Evolutionary conservation across 2,888 invertebrate genomes (phyloP).

Genomic region (Ligdia adustata): DNA sequence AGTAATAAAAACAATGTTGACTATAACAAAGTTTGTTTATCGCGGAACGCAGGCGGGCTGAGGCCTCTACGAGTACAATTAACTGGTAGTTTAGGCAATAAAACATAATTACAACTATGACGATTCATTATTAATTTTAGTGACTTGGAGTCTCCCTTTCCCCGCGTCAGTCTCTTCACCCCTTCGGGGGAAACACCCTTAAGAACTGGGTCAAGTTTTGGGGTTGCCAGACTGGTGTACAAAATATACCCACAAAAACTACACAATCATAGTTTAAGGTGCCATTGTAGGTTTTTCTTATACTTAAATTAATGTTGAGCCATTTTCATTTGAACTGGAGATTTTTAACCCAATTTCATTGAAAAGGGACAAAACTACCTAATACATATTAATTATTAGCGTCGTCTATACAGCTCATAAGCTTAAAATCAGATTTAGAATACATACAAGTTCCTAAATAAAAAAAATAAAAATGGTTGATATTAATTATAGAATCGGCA

Average conservation of each 20-base stretch:
- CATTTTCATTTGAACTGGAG: too few species aligned
- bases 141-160: constrained; percentile 38
- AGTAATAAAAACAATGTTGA: constrained; percentile 1
- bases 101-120: constrained; percentile 60
- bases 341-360: too few species aligned
- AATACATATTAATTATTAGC: too few species aligned
- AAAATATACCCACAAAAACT: neutral
- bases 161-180: constrained; percentile 34
- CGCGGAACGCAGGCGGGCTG: neutral
- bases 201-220: constrained; percentile 61
- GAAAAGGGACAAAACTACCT: too few species aligned
- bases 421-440: too few species aligned
- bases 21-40: constrained; percentile 12
- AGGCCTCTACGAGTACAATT: constrained; percentile 2
- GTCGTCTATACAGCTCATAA: too few species aligned
- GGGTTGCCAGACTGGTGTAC: neutral
- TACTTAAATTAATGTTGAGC: too few species aligned
- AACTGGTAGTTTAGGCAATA: constrained; percentile 37
- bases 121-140: constrained; percentile 67
- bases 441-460: too few species aligned
- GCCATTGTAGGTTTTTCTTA: too few species aligned
- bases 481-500: too few species aligned
- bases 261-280: too few species aligned
- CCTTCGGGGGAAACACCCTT: constrained; percentile 40
- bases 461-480: too few species aligned